Percentiles rank a stretch among this genome's conserved stretches.
Evolutionary conservation across 2,113 vertebrate genomes (phyloP).

Genomic region (Drymodes brunneopygia): DNA sequence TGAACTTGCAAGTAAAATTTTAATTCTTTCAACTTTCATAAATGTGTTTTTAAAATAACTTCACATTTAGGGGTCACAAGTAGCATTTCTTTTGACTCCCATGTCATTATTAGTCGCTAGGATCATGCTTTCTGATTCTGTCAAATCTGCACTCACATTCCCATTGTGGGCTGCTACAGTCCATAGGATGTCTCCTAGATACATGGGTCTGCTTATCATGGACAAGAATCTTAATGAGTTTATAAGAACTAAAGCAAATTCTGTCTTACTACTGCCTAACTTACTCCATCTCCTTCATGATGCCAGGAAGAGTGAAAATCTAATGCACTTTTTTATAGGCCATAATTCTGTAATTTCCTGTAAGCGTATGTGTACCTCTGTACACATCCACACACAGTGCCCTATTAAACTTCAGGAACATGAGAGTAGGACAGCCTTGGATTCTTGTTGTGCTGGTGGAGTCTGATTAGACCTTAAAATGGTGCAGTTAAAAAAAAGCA

Average conservation of each 20-base stretch:
- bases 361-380: background rate
- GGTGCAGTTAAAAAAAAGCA: background rate
- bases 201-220: background rate
- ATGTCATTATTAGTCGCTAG: background rate
- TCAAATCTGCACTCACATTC: background rate
- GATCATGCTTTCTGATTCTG: background rate
- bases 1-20: background rate
- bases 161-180: background rate
- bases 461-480: background rate
- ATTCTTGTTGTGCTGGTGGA: background rate
- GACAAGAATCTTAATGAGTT: background rate
- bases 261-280: background rate
- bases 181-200: background rate
- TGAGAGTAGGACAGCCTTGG: background rate
- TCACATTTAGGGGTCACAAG: background rate
- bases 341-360: background rate
- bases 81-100: background rate
- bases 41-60: background rate
- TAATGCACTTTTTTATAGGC: background rate
- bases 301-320: background rate
- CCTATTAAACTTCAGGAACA: background rate
- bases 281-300: background rate
- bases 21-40: background rate
- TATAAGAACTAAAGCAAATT: background rate
- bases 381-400: background rate